Percentiles rank a stretch among this genome's conserved stretches.
Conservation (phyloP, 2,888 invertebrate species). For the Drosophila mercatorum region DNA sequence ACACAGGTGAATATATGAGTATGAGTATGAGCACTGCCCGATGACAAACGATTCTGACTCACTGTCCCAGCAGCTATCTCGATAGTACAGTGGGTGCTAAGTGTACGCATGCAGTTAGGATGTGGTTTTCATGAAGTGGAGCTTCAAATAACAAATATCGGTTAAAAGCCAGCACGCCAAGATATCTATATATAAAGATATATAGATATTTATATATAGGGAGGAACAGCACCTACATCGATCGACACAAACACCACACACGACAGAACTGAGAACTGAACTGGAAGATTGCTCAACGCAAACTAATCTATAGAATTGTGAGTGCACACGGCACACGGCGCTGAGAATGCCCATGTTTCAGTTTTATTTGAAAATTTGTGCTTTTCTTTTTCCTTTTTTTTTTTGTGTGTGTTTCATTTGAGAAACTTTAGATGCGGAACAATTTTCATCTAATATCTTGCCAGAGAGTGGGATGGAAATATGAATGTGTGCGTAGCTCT, state of each 20-base stretch:
- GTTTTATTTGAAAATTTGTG: conserved; percentile 17
- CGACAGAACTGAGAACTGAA: conserved; percentile 74
- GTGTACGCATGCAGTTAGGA: conserved; percentile 23
- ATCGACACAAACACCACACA: conserved; percentile 69
- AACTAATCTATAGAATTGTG: conserved; percentile 80
- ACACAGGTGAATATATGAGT: conserved; percentile 67
- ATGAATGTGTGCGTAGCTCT: conserved; percentile 50
- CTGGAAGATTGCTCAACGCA: conserved; percentile 81
- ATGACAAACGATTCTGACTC: conserved; percentile 53
- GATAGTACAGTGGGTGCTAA: conserved; percentile 8
- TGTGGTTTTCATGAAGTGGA: conserved; percentile 4
- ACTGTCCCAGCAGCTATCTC: conserved; percentile 5
- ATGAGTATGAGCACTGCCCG: conserved; percentile 5
- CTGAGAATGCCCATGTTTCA: conserved; percentile 43
- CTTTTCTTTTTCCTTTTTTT: conserved; percentile 17
- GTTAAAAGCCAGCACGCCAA: conserved; percentile 41
- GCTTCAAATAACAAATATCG: conserved; percentile 51
- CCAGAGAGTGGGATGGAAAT: conserved; percentile 77
- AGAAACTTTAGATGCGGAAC: conserved; percentile 77
- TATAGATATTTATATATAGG: background rate
- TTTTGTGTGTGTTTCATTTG: conserved; percentile 46
- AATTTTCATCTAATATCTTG: conserved; percentile 70
- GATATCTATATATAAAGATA: conserved; percentile 9
- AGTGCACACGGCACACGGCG: conserved; percentile 77
- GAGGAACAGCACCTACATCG: conserved; percentile 65